Evolutionary conservation across 2,797 vertebrate species (phyloP).

Genomic region (Enteromius trimaculatus): DNA sequence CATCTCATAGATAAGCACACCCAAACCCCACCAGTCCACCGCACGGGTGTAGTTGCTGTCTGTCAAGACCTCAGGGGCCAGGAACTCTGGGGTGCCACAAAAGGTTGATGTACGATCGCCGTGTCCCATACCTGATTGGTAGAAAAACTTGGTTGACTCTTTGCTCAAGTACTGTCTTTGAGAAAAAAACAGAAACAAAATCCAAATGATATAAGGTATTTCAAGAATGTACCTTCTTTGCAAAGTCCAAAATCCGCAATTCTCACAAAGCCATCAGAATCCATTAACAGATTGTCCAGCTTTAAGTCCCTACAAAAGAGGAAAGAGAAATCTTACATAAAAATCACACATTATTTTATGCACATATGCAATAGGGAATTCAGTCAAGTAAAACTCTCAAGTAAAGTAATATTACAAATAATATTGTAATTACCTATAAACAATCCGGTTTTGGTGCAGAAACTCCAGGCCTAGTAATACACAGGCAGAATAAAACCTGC

Average conservation of each 20-base stretch:
- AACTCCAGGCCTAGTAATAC: constrained; percentile 95
- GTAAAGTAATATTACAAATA: constrained; percentile 2
- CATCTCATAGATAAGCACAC: constrained; percentile 96
- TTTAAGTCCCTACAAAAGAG: constrained; percentile 85
- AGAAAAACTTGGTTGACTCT: neutral
- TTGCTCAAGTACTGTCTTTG: constrained; percentile 14
- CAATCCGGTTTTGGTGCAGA: constrained; percentile 89
- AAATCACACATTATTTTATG: neutral
- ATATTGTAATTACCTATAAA: constrained; percentile 86
- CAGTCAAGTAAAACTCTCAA: neutral
- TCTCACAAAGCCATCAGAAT: constrained; percentile 89
- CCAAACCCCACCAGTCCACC: constrained; percentile 98
- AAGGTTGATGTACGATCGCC: constrained; percentile 93
- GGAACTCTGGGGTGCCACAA: constrained; percentile 95
- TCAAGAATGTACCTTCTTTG: constrained; percentile 80
- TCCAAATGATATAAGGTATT: neutral
- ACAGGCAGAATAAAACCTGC: constrained; percentile 92
- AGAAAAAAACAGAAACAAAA: neutral
- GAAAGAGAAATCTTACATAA: neutral
- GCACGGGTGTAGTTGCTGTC: constrained; percentile 91
- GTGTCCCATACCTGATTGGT: constrained; percentile 85
- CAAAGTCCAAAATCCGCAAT: constrained; percentile 94
- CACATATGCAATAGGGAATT: neutral
- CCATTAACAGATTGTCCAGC: constrained; percentile 93
- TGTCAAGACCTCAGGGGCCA: constrained; percentile 93